These are phyloP conservation scores for Pterostichus niger DNA, from an alignment of 2,888 invertebrate genomes.

Conservation along the genomic window DNA sequence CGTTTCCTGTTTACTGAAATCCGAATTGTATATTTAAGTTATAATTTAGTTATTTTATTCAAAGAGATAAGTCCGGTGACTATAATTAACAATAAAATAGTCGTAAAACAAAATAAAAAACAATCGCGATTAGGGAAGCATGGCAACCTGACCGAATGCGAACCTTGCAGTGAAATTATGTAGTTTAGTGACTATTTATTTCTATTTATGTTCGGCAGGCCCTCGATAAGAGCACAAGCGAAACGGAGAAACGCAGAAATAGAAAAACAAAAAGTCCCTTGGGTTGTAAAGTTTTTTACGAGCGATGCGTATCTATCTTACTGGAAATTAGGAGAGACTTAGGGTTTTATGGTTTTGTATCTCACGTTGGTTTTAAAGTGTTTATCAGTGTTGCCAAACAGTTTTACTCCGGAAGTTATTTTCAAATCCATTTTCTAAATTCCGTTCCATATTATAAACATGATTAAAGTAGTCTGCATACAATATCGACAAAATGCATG, in stretches of 20 bases:
- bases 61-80: conserved; percentile 29
- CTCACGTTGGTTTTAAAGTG: conserved; percentile 41
- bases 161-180: conserved; percentile 39
- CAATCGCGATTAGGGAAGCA: conserved; percentile 31
- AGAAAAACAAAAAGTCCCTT: conserved; percentile 62
- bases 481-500: too few species aligned
- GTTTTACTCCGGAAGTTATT: conserved; percentile 4
- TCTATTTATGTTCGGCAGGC: conserved; percentile 41
- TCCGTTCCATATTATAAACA: too few species aligned
- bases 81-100: conserved; percentile 44
- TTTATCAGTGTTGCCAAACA: conserved; percentile 43
- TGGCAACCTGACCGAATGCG: conserved; percentile 10
- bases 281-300: conserved; percentile 62
- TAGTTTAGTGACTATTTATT: conserved; percentile 51
- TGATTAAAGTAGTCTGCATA: too few species aligned
- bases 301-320: conserved; percentile 57
- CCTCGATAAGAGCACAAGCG: conserved; percentile 26
- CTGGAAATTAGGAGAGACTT: conserved; percentile 62
- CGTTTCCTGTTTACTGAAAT: conserved; percentile 14
- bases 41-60: conserved; percentile 40
- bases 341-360: conserved; percentile 51
- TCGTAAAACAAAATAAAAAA: conserved; percentile 38
- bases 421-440: too few species aligned
- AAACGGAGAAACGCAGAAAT: conserved; percentile 58
- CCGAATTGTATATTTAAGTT: background rate